Evolutionary conservation across 2,797 vertebrate species (phyloP).

Genomic region (Onychomys torridus): DNA sequence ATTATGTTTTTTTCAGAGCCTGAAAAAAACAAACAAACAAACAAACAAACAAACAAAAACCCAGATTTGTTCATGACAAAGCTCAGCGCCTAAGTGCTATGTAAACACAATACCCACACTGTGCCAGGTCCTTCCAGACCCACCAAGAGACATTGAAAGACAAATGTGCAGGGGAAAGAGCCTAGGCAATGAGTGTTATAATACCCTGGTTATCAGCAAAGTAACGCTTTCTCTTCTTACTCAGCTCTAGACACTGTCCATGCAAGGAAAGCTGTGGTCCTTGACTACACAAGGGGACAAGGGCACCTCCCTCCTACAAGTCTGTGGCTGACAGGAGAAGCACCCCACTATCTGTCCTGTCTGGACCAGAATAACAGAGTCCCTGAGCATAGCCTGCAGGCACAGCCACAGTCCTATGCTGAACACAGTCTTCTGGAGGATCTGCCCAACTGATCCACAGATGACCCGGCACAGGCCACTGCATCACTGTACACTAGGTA

Average conservation of each 20-base stretch:
- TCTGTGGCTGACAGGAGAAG: background rate
- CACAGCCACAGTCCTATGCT: background rate
- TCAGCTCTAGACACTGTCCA: background rate
- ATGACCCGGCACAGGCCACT: background rate
- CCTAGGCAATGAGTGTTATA: background rate
- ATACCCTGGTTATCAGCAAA: constrained; percentile 34
- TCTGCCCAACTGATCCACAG: constrained; percentile 1
- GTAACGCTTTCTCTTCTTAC: background rate
- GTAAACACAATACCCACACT: background rate
- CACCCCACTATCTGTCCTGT: background rate
- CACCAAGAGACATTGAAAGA: constrained; percentile 15
- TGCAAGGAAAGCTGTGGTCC: background rate
- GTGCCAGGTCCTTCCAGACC: background rate
- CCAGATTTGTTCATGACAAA: background rate
- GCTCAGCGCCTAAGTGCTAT: background rate
- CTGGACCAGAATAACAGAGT: background rate
- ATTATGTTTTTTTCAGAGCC: constrained; percentile 27
- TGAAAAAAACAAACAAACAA: constrained; percentile 46
- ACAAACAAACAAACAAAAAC: background rate
- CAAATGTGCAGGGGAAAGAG: background rate
- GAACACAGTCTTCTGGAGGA: constrained; percentile 8
- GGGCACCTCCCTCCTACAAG: background rate
- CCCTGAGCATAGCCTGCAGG: background rate
- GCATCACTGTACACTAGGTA: background rate
- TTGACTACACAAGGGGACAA: background rate